Conservation (phyloP, 2,797 vertebrate genomes). For the Enteromius unitaeniatus region DNA sequence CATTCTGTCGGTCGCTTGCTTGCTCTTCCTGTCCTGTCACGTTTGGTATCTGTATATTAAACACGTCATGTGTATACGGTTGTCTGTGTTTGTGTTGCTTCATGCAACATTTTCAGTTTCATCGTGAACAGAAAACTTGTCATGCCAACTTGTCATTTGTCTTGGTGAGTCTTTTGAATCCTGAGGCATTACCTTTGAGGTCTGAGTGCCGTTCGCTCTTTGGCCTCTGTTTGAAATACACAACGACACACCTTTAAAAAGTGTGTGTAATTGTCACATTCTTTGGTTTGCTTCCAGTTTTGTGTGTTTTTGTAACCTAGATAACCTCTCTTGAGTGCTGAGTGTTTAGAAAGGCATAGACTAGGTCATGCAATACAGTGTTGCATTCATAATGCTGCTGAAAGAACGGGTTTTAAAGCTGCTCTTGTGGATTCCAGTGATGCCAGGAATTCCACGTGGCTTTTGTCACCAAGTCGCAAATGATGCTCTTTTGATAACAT, state of each 20-base stretch:
- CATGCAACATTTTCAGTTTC: background rate
- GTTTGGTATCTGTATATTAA: background rate
- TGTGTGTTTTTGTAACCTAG: background rate
- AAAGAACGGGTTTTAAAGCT: background rate
- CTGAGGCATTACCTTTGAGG: slow-evolving; percentile 16
- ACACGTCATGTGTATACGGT: background rate
- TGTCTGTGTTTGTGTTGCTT: background rate
- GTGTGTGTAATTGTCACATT: slow-evolving; percentile 10
- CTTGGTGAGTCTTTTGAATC: background rate
- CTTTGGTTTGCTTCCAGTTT: slow-evolving; percentile 27
- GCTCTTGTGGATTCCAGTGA: slow-evolving; percentile 15
- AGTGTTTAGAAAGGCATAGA: background rate
- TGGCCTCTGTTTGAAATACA: slow-evolving; percentile 9
- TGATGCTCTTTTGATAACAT: slow-evolving; percentile 32
- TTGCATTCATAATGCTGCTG: background rate
- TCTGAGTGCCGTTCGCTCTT: background rate
- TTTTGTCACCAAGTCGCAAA: background rate
- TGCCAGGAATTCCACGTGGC: slow-evolving; percentile 5
- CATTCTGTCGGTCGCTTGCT: background rate
- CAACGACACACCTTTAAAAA: slow-evolving; percentile 21
- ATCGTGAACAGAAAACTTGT: background rate
- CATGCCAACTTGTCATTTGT: background rate
- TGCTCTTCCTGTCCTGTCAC: background rate
- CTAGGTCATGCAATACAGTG: background rate
- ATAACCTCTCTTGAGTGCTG: background rate